Evolutionary conservation across 2,113 vertebrate species (phyloP).

Genomic region (Ornithorhynchus anatinus): DNA sequence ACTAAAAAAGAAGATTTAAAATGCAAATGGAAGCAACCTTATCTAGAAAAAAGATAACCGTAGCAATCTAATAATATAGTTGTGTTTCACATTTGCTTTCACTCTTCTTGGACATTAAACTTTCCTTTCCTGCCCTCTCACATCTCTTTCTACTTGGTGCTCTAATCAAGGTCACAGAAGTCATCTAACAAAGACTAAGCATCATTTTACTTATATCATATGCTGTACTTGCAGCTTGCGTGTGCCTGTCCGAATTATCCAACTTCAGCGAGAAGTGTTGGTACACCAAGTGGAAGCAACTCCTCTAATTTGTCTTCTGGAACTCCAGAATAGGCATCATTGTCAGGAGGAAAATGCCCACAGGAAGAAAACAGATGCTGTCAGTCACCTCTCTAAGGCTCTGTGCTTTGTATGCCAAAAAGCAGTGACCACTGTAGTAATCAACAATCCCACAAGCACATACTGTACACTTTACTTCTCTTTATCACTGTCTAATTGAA

Average conservation of each 20-base stretch:
- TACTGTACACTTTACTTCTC: slow-evolving; percentile 14
- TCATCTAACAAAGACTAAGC: slow-evolving; percentile 6
- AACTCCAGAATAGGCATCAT: not conserved
- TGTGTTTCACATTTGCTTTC: slow-evolving; percentile 19
- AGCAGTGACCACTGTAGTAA: slow-evolving; percentile 14
- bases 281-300: slow-evolving; percentile 30
- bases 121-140: not conserved
- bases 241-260: slow-evolving; percentile 12
- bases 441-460: not conserved
- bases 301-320: not conserved
- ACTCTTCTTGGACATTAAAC: not conserved
- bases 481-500: slow-evolving; percentile 59
- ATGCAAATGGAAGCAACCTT: slow-evolving; percentile 1
- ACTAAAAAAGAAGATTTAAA: not conserved
- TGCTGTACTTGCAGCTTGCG: slow-evolving; percentile 1
- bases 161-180: slow-evolving; percentile 18
- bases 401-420: not conserved
- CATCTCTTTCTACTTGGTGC: not conserved
- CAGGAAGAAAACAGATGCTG: slow-evolving; percentile 24
- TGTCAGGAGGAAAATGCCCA: not conserved
- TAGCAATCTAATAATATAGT: slow-evolving; percentile 17
- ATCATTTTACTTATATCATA: not conserved
- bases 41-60: not conserved
- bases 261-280: slow-evolving; percentile 29
- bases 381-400: slow-evolving; percentile 14